Evolutionary conservation across 2,113 vertebrate genomes (phyloP), one percentile per base, ranked within the genome.

Genomic region (Micromys minutus): DNA sequence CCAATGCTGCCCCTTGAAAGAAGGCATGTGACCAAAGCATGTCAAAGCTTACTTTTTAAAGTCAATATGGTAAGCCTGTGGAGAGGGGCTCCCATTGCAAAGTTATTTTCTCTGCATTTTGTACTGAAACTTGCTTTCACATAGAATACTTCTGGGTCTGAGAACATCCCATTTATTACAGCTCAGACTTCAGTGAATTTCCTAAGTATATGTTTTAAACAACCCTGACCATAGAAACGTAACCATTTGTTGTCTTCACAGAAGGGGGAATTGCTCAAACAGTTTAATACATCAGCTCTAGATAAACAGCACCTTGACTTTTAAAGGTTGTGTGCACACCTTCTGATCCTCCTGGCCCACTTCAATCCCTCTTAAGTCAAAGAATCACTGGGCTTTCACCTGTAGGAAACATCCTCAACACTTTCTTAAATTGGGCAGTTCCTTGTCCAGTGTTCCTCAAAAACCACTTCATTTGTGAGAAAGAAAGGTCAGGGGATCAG

Each of bases 171-270:
- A 7, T 67, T 76, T 21, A 42, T 39, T 42, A 63, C 59, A 85
- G 90, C n/a, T 90, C 19, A 77, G 71, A 87, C 84, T 59, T 45
- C 24, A 86, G 57, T 36, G 19, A 69, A 93, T 92, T 90, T 96
- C 85, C 52, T 61, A 88, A 72, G 16, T 52, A 42, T 22, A 65
- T 42, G 13, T 17, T 94, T 7, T 69, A 63, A 93, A 89, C 50
- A 9, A 74, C 61, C 50, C 42, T 71, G 47, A 61, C 39, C 47
- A 79, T 4, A 4, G 24, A 90, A 71, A 93, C 76, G 26, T 42
- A 87, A 36, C 36, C 61, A 57, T 36, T 55, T 34, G 26, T 15
- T 17, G 50, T 63, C 36, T 91, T 83, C 55, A 36, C 91, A 86
- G 87, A 61, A 81, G 50, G 81, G 76, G 34, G 57, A 11, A 29